Evolutionary conservation across 2,888 invertebrate genomes (phyloP).

Genomic region (Nephrotoma guestfalica): DNA sequence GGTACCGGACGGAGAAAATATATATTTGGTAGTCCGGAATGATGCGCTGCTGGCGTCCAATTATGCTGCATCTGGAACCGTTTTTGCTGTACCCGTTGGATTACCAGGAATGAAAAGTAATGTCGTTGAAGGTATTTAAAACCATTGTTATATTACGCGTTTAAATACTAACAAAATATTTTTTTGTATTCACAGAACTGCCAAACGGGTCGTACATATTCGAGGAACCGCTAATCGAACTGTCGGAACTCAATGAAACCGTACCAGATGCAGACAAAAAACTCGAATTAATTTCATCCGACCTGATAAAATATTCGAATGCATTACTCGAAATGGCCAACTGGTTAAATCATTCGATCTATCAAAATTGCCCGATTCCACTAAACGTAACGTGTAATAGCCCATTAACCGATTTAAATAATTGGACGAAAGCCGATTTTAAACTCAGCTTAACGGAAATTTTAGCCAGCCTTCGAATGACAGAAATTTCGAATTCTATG

Average conservation of each 20-base stretch:
- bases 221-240: slow-evolving; percentile 27
- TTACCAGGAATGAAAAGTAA: slow-evolving; percentile 18
- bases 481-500: slow-evolving; percentile 1
- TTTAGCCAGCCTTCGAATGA: slow-evolving; percentile 2
- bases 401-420: not conserved
- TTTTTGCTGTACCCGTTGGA: slow-evolving; percentile 28
- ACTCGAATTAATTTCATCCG: slow-evolving; percentile 18
- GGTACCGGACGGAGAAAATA: slow-evolving; percentile 26
- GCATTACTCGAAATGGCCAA: slow-evolving; percentile 24
- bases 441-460: not conserved
- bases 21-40: slow-evolving; percentile 28
- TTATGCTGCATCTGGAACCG: slow-evolving; percentile 27
- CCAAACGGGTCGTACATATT: slow-evolving; percentile 26
- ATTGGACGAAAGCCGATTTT: not conserved
- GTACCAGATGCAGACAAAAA: not conserved
- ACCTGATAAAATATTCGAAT: slow-evolving; percentile 23
- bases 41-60: slow-evolving; percentile 21
- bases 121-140: slow-evolving; percentile 21
- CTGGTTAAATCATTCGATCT: slow-evolving; percentile 25
- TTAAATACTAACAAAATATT: not conserved
- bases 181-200: slow-evolving; percentile 19
- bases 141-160: not conserved
- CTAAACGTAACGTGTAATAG: not conserved
- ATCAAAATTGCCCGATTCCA: not conserved
- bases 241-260: slow-evolving; percentile 9